Conservation (phyloP, 2,797 vertebrate species). For the Myripristis jacobus region DNA sequence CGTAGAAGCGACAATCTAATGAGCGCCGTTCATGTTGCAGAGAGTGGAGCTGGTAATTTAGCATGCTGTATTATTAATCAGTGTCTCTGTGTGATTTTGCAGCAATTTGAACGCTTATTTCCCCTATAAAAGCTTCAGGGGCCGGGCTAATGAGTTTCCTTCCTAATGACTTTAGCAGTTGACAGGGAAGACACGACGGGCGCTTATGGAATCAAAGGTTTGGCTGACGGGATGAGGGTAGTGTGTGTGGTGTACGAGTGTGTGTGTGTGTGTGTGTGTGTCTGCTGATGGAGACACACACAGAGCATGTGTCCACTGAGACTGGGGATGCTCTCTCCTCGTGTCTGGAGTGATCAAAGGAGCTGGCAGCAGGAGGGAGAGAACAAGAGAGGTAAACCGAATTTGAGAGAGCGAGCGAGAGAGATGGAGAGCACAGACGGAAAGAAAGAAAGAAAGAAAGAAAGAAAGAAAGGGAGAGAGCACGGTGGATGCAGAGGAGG, state of each 20-base stretch:
- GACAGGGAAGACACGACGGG: slow-evolving; percentile 60
- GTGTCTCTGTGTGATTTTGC: slow-evolving; percentile 74
- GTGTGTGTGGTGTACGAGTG: too few species aligned
- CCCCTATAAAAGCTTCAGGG: slow-evolving; percentile 63
- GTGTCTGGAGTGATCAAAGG: slow-evolving; percentile 67
- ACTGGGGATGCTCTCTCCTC: slow-evolving; percentile 36
- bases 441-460: not conserved
- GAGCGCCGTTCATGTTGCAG: slow-evolving; percentile 54
- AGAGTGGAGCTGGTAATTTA: slow-evolving; percentile 66
- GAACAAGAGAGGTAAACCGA: slow-evolving; percentile 22
- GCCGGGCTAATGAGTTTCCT: slow-evolving; percentile 70
- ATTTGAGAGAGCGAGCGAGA: slow-evolving; percentile 14
- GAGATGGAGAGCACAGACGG: not conserved
- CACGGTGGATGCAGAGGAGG: slow-evolving; percentile 5
- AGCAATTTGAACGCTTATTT: slow-evolving; percentile 77
- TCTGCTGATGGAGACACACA: slow-evolving; percentile 40
- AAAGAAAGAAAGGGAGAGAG: not conserved
- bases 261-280: too few species aligned
- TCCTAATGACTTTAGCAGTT: slow-evolving; percentile 74
- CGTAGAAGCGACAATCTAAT: slow-evolving; percentile 58
- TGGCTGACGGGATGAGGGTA: slow-evolving; percentile 45
- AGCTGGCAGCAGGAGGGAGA: slow-evolving; percentile 12
- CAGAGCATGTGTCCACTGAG: slow-evolving; percentile 44
- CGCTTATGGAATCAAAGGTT: slow-evolving; percentile 74
- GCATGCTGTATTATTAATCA: slow-evolving; percentile 78